Evolutionary conservation across 1,140 invertebrate species (phyloP).

Genomic region (Pseudachorutes palmiensis): DNA sequence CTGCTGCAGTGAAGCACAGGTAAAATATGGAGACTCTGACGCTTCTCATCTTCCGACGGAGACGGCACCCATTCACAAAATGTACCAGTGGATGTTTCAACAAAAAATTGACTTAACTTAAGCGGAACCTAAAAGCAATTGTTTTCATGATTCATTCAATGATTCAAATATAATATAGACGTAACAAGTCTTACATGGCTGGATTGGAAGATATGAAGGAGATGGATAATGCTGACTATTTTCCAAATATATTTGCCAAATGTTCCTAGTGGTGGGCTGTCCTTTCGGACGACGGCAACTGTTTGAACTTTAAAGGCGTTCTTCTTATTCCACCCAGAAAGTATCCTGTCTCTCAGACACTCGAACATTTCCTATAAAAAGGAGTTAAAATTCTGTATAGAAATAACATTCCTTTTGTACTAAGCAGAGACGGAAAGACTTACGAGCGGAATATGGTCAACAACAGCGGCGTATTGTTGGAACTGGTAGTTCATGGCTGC

Average conservation of each 20-base stretch:
- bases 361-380: constrained; percentile 56
- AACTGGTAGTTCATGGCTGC: constrained; percentile 70
- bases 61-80: constrained; percentile 53
- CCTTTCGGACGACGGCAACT: constrained; percentile 51
- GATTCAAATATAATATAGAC: background rate
- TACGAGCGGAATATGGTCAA: background rate
- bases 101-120: constrained; percentile 58
- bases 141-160: no score
- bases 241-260: constrained; percentile 67
- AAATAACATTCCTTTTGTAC: no score
- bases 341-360: constrained; percentile 60
- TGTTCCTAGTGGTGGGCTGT: constrained; percentile 57
- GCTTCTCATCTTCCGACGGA: constrained; percentile 44
- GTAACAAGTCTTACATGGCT: constrained; percentile 47
- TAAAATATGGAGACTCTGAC: constrained; percentile 48
- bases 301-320: constrained; percentile 57
- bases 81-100: constrained; percentile 57
- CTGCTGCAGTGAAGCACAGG: constrained; percentile 60
- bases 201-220: constrained; percentile 69
- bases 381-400: background rate
- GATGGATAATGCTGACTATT: constrained; percentile 62
- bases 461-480: background rate
- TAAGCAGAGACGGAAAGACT: no score
- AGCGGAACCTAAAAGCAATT: no score
- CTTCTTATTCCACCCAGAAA: constrained; percentile 54